Evolutionary conservation across 2,888 invertebrate genomes (phyloP), one percentile per base, ranked within the genome.

Genomic region (Endotricha flammealis): DNA sequence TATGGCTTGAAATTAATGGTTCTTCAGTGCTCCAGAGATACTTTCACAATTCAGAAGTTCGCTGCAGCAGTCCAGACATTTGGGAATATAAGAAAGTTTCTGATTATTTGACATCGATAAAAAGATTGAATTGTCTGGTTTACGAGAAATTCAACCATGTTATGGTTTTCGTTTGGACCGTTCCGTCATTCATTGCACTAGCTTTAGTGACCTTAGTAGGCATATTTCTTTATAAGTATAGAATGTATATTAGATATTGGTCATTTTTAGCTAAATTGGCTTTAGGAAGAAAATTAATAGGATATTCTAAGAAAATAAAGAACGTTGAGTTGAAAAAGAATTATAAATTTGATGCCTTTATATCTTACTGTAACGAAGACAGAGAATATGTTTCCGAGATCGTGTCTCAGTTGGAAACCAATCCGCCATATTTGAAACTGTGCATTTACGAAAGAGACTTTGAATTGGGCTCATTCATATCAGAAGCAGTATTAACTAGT

Each of bases 361-460:
- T 90, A 1, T 90, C 90, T 0, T 90, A 90, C 46, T 88, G 89
- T 48, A 88, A 78, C 48, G 90, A 90, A 50, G 90, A 90, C 42
- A 75, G 89, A 44, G 86, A 88, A 16, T 91, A 91, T 56, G 90
- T 92, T 3, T 69, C 88, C 10, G 81, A 88, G 32, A 72, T 92
- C 60, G 88, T 90, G 23, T 69, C 81, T 3, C 88, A 90, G 57
- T 60, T 92, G 37, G 92, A 92, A 64, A 85, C 77, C 13, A 75
- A 86, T 25, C 80, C 88, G 10, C 90, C 91, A 0, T 85, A 77
- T 54, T 83, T 90, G 10, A 90, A 89, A 48, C 67, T 93, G 22
- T 92, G 92, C 61, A 88, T 93, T 14, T 91, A 91, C 53, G 92
- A 93, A 56, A 75, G 92, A 42, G 92, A 92, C 63, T 91, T 92